Evolutionary conservation across 1,140 invertebrate genomes (phyloP).

Genomic region (Zaprionus camerounensis): DNA sequence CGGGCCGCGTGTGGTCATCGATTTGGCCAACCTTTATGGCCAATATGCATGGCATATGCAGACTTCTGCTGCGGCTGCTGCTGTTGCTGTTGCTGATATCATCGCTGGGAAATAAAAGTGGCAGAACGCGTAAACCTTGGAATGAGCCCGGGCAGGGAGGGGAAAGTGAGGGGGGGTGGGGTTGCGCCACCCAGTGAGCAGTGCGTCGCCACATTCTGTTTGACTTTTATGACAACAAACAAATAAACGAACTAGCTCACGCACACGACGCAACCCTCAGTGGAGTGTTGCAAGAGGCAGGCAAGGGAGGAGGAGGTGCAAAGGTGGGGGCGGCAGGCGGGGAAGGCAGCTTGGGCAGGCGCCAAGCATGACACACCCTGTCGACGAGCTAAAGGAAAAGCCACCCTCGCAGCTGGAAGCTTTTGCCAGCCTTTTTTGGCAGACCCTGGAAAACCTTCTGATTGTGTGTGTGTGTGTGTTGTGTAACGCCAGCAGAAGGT

Average conservation of each 20-base stretch:
- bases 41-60: conserved; percentile 43
- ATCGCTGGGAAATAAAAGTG: conserved; percentile 34
- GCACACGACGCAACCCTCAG: conserved; percentile 22
- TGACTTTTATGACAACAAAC: conserved; percentile 57
- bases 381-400: background rate
- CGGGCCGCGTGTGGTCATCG: conserved; percentile 21
- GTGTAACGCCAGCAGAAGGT: conserved; percentile 30
- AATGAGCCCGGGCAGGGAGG: background rate
- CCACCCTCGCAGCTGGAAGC: conserved; percentile 36
- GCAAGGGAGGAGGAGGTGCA: too few relatives aligned
- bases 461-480: conserved; percentile 25
- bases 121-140: background rate
- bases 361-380: conserved; percentile 39
- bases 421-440: conserved; percentile 17
- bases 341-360: background rate
- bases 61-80: background rate
- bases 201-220: conserved; percentile 30
- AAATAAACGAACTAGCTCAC: conserved; percentile 47
- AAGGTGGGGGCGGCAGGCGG: background rate
- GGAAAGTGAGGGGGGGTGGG: background rate
- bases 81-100: conserved; percentile 33
- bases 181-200: conserved; percentile 5
- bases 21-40: conserved; percentile 39
- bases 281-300: background rate
- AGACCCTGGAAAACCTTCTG: conserved; percentile 36